These are phyloP conservation scores for Galbula dea DNA, from an alignment of 2,113 vertebrate species.

Conservation along the genomic window DNA sequence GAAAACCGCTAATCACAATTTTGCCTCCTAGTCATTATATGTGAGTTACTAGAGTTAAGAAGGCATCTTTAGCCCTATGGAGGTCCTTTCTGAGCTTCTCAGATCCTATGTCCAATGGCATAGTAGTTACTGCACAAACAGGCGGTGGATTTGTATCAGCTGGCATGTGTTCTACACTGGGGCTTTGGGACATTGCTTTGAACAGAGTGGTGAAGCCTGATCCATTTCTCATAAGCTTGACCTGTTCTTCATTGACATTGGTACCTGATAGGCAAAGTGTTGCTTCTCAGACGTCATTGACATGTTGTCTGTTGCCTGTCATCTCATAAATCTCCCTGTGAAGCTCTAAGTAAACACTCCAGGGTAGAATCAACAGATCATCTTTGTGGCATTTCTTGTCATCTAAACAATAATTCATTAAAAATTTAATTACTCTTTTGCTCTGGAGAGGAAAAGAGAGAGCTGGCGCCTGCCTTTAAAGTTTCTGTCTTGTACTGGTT, in stretches of 20 bases:
- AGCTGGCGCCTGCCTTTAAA: conserved; percentile 7
- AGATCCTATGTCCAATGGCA: neutral
- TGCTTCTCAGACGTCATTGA: neutral
- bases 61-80: neutral
- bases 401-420: conserved; percentile 55
- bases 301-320: neutral
- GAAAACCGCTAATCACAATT: neutral
- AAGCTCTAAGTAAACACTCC: conserved; percentile 21
- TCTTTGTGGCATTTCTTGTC: conserved; percentile 48
- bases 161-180: neutral
- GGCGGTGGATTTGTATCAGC: neutral
- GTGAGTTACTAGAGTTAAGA: neutral
- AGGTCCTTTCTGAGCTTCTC: neutral
- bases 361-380: conserved; percentile 30
- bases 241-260: accelerated
- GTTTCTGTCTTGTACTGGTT: conserved; percentile 9
- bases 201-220: neutral
- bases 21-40: neutral
- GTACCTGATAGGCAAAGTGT: neutral
- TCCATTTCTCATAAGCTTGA: neutral
- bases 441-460: neutral
- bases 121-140: neutral
- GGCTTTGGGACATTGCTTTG: neutral
- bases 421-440: conserved; percentile 42
- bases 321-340: neutral